Evolutionary conservation across 2,113 vertebrate species (phyloP), one percentile per base, ranked within the genome.

Genomic region (Nesogale talazaci): DNA sequence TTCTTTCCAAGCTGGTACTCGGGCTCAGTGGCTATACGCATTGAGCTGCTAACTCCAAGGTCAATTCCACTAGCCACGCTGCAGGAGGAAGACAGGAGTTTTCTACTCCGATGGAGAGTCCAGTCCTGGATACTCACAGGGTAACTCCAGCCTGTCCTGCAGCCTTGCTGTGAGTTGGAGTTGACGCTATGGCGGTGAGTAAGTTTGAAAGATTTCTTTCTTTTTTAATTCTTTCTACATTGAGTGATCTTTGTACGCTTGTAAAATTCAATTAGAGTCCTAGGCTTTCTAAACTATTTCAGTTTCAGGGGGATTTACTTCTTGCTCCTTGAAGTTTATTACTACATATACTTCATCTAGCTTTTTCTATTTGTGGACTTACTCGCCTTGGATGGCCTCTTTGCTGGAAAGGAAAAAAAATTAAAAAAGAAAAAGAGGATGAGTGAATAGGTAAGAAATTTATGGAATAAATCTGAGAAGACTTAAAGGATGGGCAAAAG

Each of bases 381-480:
- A 17, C 46, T n/a, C 69, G 72, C 72, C 72, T 31, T 69, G 36
- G 56, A 38, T 15, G 16, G 56, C 34, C 57, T 27, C 63, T 92
- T 31, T 70, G 63, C 16, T 80, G 27, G 52, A 34, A 52, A 84
- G 61, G 61, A 89, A 79, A 59, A 31, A 61, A 75, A 59, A 83
- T 29, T 88, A n/a, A 74, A 79, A 12, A n/a, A 83, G 76, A 36
- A 78, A 29, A 46, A 31, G 36, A 6, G 4, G 59, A 19, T 23
- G 19, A 72, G 67, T 79, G 61, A 9, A 56, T 23, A 90, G 57
- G 42, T 6, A 80, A 29, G 4, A 94, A 65, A 80, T 65, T 72
- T 84, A 46, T 29, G 85, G 56, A 85, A 8, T 90, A 80, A 42
- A 75, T 75, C 67, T 76, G 75, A 22, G n/a, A 89, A 27, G 75